These are phyloP conservation scores for Mus minutoides DNA, from an alignment of 2,797 vertebrate species.

Conservation along the genomic window DNA sequence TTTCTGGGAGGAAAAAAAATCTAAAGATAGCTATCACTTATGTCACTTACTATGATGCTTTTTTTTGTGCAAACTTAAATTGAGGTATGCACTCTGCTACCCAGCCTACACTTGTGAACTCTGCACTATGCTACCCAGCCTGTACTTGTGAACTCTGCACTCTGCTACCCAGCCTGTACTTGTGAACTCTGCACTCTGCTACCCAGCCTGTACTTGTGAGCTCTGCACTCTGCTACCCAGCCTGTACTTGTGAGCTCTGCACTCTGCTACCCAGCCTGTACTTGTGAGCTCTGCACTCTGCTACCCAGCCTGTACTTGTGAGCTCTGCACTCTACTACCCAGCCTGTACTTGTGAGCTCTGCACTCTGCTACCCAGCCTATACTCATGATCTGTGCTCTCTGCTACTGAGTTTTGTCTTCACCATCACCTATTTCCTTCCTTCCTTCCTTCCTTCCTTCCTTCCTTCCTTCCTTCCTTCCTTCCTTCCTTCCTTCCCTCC, in stretches of 20 bases:
- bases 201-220: neutral
- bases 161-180: neutral
- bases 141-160: neutral
- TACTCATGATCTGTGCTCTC: neutral
- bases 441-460: no score
- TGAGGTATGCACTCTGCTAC: no score
- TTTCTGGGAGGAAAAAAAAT: slow-evolving; percentile 2
- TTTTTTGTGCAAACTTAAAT: neutral
- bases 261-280: no score
- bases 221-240: neutral
- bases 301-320: neutral
- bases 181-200: neutral
- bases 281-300: neutral
- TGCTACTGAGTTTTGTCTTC: neutral
- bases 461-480: no score
- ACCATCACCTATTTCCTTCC: neutral
- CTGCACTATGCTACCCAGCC: neutral
- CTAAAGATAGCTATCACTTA: neutral
- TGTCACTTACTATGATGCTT: neutral
- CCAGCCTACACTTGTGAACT: neutral
- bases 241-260: no score
- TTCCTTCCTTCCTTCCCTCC: no score
- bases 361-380: no score
- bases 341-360: no score
- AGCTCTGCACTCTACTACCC: neutral